These are phyloP conservation scores for Amiota mariae DNA, from an alignment of 2,888 invertebrate genomes.

Conservation along the genomic window DNA sequence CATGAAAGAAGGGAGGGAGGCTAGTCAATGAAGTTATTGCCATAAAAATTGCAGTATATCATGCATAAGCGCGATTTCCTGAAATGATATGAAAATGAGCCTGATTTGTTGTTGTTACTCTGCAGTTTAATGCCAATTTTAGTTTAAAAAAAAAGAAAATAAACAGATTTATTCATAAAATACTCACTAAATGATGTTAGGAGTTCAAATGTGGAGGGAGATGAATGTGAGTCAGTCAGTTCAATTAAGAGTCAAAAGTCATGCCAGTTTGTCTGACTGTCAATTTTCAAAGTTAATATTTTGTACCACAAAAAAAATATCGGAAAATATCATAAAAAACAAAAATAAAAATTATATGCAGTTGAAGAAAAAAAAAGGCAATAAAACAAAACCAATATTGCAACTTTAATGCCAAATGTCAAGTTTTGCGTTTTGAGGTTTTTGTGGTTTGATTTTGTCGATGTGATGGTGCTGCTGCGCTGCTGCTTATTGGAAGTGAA, in stretches of 20 bases:
- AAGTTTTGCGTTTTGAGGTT: conserved; percentile 10
- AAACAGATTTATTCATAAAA: not conserved
- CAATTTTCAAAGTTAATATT: conserved; percentile 18
- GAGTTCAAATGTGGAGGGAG: too few relatives aligned
- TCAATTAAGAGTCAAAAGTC: not conserved
- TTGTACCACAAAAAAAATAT: not conserved
- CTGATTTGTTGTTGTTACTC: not conserved
- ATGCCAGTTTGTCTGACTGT: conserved; percentile 18
- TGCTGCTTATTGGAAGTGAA: not conserved
- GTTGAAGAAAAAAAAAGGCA: not conserved
- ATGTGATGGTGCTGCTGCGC: not conserved
- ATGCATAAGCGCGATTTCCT: conserved; percentile 22
- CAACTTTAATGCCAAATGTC: conserved; percentile 28
- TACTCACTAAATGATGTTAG: not conserved
- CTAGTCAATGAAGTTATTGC: conserved; percentile 17
- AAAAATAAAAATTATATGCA: not conserved
- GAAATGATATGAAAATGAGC: conserved; percentile 27
- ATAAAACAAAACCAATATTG: not conserved
- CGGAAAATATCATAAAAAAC: not conserved
- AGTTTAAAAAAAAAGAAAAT: not conserved
- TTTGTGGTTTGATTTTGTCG: conserved; percentile 8
- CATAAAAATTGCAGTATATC: conserved; percentile 10
- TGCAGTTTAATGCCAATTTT: conserved; percentile 13
- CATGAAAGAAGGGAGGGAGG: not conserved
- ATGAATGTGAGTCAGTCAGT: not conserved